These are phyloP conservation scores for Drosophila subobscura DNA, from an alignment of 1,140 invertebrate species.

Conservation along the genomic window DNA sequence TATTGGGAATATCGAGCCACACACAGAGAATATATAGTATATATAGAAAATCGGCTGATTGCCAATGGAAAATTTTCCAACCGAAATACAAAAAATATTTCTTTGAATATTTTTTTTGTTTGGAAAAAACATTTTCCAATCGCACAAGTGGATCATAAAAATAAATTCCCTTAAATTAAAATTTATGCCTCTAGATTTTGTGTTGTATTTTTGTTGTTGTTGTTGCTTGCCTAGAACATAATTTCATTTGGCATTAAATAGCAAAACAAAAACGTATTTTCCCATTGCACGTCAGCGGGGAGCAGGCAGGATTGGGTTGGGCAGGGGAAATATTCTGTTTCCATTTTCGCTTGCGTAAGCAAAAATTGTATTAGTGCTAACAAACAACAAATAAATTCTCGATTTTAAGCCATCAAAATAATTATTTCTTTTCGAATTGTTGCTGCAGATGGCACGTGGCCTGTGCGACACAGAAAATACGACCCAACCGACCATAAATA, in stretches of 20 bases:
- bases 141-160: constrained; percentile 46
- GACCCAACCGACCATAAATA: neutral
- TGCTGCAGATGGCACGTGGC: constrained; percentile 38
- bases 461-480: constrained; percentile 35
- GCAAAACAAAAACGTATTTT: constrained; percentile 40
- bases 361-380: constrained; percentile 53
- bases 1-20: constrained; percentile 11
- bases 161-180: constrained; percentile 35
- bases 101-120: constrained; percentile 8
- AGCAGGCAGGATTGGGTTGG: constrained; percentile 21
- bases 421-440: constrained; percentile 9
- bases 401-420: constrained; percentile 70
- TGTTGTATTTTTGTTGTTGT: constrained; percentile 16
- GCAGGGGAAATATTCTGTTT: constrained; percentile 43
- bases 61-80: constrained; percentile 46
- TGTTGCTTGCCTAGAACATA: constrained; percentile 34
- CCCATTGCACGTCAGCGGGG: constrained; percentile 52
- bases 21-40: neutral
- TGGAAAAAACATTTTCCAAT: constrained; percentile 28
- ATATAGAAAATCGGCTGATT: constrained; percentile 22
- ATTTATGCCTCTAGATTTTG: constrained; percentile 21
- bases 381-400: constrained; percentile 71
- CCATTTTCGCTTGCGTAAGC: constrained; percentile 70
- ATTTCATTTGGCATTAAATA: constrained; percentile 43
- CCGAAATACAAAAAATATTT: constrained; percentile 27